These are phyloP conservation scores for Rhynchonycteris naso DNA, from an alignment of 2,797 vertebrate genomes.

Conservation along the genomic window DNA sequence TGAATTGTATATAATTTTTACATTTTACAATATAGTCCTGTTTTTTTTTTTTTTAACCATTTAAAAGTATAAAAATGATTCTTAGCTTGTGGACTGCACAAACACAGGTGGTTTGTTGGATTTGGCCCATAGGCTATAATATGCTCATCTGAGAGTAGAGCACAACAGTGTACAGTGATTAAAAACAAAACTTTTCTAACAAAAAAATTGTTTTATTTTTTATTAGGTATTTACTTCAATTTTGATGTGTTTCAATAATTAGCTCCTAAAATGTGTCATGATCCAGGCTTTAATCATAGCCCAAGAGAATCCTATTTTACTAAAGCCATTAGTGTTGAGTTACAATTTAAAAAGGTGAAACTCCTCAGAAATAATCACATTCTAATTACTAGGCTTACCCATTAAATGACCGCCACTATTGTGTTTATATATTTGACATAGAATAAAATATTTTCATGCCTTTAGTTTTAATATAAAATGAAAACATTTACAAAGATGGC, in stretches of 20 bases:
- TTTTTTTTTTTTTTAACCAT: background rate
- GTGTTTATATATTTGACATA: background rate
- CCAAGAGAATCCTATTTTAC: background rate
- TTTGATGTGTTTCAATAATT: conserved; percentile 7
- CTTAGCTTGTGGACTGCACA: background rate
- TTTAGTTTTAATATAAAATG: conserved; percentile 18
- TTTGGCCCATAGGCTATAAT: background rate
- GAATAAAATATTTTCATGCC: background rate
- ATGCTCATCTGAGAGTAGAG: background rate
- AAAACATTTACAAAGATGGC: background rate
- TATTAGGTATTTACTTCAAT: background rate
- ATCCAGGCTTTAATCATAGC: background rate
- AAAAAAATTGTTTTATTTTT: background rate
- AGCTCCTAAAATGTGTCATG: background rate
- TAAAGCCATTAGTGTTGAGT: background rate
- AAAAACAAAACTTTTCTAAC: background rate
- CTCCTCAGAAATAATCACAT: background rate
- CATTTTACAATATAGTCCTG: background rate
- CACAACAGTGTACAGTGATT: background rate
- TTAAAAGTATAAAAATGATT: conserved; percentile 35
- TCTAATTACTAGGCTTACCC: background rate
- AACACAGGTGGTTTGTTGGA: background rate
- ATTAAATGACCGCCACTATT: background rate
- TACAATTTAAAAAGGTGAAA: background rate
- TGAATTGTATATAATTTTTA: background rate